phyloP scores from a whole-genome alignment of 2,797 vertebrate species.

The Rhabdomys pumilio region DNA sequence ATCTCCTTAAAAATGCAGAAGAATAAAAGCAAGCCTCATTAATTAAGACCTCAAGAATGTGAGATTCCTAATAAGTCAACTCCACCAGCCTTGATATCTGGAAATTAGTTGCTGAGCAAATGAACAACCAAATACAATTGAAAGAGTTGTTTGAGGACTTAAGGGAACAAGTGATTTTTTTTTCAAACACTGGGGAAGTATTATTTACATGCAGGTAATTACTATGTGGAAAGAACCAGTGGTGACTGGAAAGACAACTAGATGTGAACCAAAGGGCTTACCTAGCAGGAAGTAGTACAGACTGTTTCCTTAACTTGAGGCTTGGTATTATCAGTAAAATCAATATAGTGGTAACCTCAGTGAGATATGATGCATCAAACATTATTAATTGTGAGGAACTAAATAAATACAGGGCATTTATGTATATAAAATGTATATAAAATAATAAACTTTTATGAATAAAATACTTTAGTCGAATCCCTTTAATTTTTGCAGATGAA shows the following conservation, averaged over 20 bases:
- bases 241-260: constrained; percentile 44
- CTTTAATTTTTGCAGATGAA: constrained; percentile 37
- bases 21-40: constrained; percentile 70
- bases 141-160: constrained; percentile 56
- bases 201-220: constrained; percentile 70
- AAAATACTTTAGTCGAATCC: constrained; percentile 39
- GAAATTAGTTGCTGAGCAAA: constrained; percentile 68
- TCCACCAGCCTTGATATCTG: constrained; percentile 60
- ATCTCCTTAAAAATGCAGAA: constrained; percentile 70
- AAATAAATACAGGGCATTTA: constrained; percentile 55
- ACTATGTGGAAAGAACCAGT: constrained; percentile 40
- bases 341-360: neutral
- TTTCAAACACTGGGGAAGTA: constrained; percentile 52
- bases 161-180: constrained; percentile 62
- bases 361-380: constrained; percentile 21
- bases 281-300: constrained; percentile 51
- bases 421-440: neutral
- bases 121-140: constrained; percentile 72
- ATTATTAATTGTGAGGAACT: constrained; percentile 54
- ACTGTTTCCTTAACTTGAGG: constrained; percentile 38
- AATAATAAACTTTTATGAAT: constrained; percentile 47
- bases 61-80: constrained; percentile 73
- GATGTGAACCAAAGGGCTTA: constrained; percentile 61
- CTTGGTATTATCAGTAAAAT: constrained; percentile 68
- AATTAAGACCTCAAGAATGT: constrained; percentile 74